Evolutionary conservation across 2,888 invertebrate species (phyloP).

Genomic region (Perithous albicinctus): DNA sequence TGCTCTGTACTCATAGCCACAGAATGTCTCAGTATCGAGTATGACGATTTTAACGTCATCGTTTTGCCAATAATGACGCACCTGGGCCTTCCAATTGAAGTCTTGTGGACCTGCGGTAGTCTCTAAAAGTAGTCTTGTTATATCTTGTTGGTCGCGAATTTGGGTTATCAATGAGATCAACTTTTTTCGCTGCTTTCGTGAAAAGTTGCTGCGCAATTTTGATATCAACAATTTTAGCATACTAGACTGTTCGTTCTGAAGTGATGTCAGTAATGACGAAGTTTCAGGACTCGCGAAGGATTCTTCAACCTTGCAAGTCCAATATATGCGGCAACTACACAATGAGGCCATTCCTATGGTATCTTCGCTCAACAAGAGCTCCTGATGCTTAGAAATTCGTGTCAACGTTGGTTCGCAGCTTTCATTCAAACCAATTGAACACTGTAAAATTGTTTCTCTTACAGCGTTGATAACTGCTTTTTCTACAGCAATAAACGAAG

Average conservation of each 20-base stretch:
- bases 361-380: neutral
- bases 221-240: constrained; percentile 85
- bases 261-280: constrained; percentile 84
- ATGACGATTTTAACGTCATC: constrained; percentile 84
- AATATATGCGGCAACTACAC: constrained; percentile 88
- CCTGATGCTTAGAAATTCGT: neutral
- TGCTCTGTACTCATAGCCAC: constrained; percentile 88
- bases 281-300: constrained; percentile 81
- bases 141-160: constrained; percentile 86
- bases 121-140: constrained; percentile 83
- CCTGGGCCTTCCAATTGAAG: constrained; percentile 88
- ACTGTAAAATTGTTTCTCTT: constrained; percentile 80
- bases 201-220: constrained; percentile 87
- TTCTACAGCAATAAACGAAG: constrained; percentile 80
- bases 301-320: constrained; percentile 88
- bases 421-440: constrained; percentile 78
- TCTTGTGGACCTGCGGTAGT: constrained; percentile 82
- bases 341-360: constrained; percentile 87
- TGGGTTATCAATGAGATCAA: constrained; percentile 86
- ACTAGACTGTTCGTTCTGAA: constrained; percentile 73
- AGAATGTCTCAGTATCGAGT: constrained; percentile 86
- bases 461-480: constrained; percentile 86
- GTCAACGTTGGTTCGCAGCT: constrained; percentile 68
- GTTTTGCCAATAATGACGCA: constrained; percentile 87
- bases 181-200: constrained; percentile 85